Percentiles rank a stretch among this genome's conserved stretches.
These are phyloP conservation scores for Drosophila anomalipes DNA, from an alignment of 2,888 invertebrate species.

Conservation along the genomic window DNA sequence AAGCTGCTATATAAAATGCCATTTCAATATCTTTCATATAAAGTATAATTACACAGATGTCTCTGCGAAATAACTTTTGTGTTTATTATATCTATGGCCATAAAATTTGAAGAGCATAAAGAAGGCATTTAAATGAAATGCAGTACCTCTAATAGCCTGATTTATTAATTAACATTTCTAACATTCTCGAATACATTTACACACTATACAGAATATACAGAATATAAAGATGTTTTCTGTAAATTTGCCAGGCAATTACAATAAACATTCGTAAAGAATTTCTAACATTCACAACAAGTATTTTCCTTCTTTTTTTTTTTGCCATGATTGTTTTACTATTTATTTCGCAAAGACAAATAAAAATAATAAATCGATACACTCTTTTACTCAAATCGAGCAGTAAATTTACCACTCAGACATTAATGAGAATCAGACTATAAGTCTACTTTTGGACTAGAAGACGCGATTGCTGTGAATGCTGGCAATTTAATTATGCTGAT, in stretches of 20 bases:
- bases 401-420: not conserved
- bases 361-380: not conserved
- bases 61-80: not conserved
- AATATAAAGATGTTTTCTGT: not conserved
- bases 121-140: not conserved
- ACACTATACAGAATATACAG: not conserved
- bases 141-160: not conserved
- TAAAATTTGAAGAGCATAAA: not conserved
- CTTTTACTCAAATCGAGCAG: not conserved
- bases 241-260: not conserved
- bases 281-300: not conserved
- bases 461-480: not conserved
- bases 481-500: slow-evolving; percentile 12
- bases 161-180: not conserved
- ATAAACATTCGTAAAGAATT: not conserved
- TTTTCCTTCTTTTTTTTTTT: not conserved
- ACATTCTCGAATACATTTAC: not conserved
- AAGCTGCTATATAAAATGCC: not conserved
- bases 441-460: not conserved
- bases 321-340: not conserved
- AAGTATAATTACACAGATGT: not conserved
- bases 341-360: not conserved
- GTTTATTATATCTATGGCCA: not conserved
- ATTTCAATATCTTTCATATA: not conserved
- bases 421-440: not conserved